Evolutionary conservation across 2,888 invertebrate species (phyloP), one percentile per base, ranked within the genome.

Genomic region (Geophilus truncorum): DNA sequence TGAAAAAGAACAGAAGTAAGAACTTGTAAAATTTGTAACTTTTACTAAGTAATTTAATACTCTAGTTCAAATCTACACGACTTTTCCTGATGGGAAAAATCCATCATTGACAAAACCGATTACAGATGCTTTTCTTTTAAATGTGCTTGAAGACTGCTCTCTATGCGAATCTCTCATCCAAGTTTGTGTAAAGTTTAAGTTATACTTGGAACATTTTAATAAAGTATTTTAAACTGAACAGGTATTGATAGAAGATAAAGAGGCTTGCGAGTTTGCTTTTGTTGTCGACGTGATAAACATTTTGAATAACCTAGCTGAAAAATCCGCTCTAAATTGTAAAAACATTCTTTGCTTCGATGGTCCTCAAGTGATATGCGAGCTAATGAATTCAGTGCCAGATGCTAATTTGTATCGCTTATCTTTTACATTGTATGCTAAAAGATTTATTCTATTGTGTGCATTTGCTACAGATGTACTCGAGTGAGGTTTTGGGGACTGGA

Each of bases 221-320:
- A 25, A 70, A 70, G 18, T 18, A 9, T 21, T 62, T 62, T 15
- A 25, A 1, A 70, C 70, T 51, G 7, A 9, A 15, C 45, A 70
- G 70, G 21, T 10, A 70, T 15, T 70, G 70, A 70, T 0, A n/a
- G n/a, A 25, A 25, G 70, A 23, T n/a, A 70, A 62, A 4, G n/a
- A 51, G 18, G 5, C 4, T 51, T 0, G 0, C 21, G 28, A 70
- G 1, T 70, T 28, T 70, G 7, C 70, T 1, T 70, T 28, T 28
- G 70, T 25, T 9, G 10, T 70, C 10, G 70, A 70, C n/a, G 7
- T 70, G 28, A 23, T 70, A 4, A 70, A 9, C 12, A 70, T 70
- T n/a, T 28, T 70, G n/a, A 70, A 70, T 25, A 70, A 70, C 70
- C 12, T 70, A n/a, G 70, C 70, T 28, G 70, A 70, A 70, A 70